Conservation (phyloP, 2,797 vertebrate genomes). For the Chloroceryle amazona region DNA sequence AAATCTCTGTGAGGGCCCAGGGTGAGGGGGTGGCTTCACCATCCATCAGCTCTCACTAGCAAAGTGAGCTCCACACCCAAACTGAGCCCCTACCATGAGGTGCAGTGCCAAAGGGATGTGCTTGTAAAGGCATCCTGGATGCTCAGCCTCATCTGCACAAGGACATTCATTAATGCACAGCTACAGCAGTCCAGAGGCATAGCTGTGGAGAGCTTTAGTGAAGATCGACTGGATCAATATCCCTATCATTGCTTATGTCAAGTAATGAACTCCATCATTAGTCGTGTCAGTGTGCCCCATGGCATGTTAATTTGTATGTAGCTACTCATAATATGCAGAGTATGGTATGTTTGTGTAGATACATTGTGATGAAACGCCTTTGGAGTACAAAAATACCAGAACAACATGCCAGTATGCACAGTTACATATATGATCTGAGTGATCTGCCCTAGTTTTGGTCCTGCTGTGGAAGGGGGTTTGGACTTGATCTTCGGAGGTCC, state of each 20-base stretch:
- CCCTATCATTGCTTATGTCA: background rate
- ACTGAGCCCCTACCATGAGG: rapidly evolving
- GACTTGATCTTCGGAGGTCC: too few relatives aligned
- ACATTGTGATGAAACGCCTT: background rate
- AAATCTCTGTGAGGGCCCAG: background rate
- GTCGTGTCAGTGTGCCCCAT: background rate
- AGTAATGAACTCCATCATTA: background rate
- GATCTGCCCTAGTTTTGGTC: too few relatives aligned
- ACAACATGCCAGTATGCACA: background rate
- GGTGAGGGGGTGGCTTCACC: rapidly evolving
- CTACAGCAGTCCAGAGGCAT: background rate
- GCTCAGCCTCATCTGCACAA: rapidly evolving
- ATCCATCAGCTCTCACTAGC: background rate
- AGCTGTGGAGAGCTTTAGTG: background rate
- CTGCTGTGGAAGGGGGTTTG: too few relatives aligned
- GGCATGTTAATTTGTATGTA: background rate
- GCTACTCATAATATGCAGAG: background rate
- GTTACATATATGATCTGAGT: too few relatives aligned
- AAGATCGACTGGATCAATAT: background rate
- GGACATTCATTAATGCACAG: background rate
- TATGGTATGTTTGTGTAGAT: background rate
- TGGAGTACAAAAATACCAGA: background rate
- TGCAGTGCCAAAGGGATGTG: rapidly evolving
- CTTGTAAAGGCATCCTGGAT: background rate
- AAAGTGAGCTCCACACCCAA: background rate